Base-by-base conservation (phyloP, 2,113 vertebrate species). In the Syrrhaptes paradoxus region DNA sequence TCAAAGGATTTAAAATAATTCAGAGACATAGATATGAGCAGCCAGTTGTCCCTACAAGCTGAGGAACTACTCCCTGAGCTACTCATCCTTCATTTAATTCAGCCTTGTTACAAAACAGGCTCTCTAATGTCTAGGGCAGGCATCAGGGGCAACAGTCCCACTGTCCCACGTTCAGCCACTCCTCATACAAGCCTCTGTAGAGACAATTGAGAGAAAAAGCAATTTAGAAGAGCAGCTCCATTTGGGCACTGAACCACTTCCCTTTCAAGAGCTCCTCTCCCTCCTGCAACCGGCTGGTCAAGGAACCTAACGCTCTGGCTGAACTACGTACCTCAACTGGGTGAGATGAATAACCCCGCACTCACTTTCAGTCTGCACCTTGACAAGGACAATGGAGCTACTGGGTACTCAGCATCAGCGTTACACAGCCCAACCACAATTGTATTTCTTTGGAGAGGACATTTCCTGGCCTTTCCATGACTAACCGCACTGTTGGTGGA, bases 151-250 rank as follows among this genome's bases (percentile, higher is more conserved):
- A 81, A 72, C 16, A 62, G 15, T 17, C 57, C 26, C 9, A 1
- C 17, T 43, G 38, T 24, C 48, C 61, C 24, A 11, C 4, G 16
- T 26, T 18, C 79, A 86, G 13, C 8, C 26, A 24, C 54, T 25
- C 43, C 54, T 88, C 34, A 45, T 25, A 10, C 0, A 0, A 52
- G 34, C 7, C 38, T 68, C 34, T 29, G 7, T 1, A 8, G 17
- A 72, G 61, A 17, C 7, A 62, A 36, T 1, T 24, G 28, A 67
- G 43, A 77, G 22, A 25, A 73, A 76, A 90, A 45, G 14, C 10
- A 20, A 17, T 51, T 77, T 48, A 63, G 48, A 72, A 78, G 16
- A 67, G 29, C 0, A 2, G 38, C 11, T 91, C 51, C 43, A 19
- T 51, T 22, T 59, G 45, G 7, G 29, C 52, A 59, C 21, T 6